phyloP scores from a whole-genome alignment of 2,797 vertebrate species.

The Hozukius guyotensis region DNA sequence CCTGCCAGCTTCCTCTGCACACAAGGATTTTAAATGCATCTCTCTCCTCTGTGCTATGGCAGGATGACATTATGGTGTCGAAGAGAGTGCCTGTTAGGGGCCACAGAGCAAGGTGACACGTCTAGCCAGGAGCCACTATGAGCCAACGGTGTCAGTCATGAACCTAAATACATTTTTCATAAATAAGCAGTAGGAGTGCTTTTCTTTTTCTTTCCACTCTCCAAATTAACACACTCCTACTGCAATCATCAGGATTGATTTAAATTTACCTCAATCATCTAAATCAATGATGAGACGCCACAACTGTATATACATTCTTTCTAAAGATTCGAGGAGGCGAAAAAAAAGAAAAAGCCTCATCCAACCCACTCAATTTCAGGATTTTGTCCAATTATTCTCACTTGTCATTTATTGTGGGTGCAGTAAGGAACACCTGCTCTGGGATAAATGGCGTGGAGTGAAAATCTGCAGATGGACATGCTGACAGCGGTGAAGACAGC shows the following conservation, averaged over 20 bases:
- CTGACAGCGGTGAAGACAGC: slow-evolving; percentile 70
- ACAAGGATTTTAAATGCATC: slow-evolving; percentile 46
- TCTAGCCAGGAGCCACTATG: slow-evolving; percentile 50
- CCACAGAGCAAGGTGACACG: slow-evolving; percentile 59
- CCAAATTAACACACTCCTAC: slow-evolving; percentile 34
- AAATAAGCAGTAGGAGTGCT: slow-evolving; percentile 20
- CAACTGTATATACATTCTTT: slow-evolving; percentile 17
- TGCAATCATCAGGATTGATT: slow-evolving; percentile 42
- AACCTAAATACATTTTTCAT: slow-evolving; percentile 41
- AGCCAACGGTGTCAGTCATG: slow-evolving; percentile 35
- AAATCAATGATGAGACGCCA: slow-evolving; percentile 29
- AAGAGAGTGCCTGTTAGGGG: slow-evolving; percentile 60
- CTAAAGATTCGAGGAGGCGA: slow-evolving; percentile 6
- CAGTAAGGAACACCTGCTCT: slow-evolving; percentile 61
- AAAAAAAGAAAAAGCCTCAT: not conserved
- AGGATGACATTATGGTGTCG: slow-evolving; percentile 59
- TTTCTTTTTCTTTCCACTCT: slow-evolving; percentile 8
- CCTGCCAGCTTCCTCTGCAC: slow-evolving; percentile 32
- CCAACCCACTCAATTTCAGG: slow-evolving; percentile 49
- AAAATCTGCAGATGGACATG: slow-evolving; percentile 65
- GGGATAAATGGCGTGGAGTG: slow-evolving; percentile 53
- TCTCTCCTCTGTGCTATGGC: slow-evolving; percentile 50
- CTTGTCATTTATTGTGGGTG: slow-evolving; percentile 63
- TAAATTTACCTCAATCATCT: slow-evolving; percentile 42
- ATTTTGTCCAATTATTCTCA: slow-evolving; percentile 64